Base-by-base conservation (phyloP, 2,888 invertebrate genomes). In the Catocala fraxini region DNA sequence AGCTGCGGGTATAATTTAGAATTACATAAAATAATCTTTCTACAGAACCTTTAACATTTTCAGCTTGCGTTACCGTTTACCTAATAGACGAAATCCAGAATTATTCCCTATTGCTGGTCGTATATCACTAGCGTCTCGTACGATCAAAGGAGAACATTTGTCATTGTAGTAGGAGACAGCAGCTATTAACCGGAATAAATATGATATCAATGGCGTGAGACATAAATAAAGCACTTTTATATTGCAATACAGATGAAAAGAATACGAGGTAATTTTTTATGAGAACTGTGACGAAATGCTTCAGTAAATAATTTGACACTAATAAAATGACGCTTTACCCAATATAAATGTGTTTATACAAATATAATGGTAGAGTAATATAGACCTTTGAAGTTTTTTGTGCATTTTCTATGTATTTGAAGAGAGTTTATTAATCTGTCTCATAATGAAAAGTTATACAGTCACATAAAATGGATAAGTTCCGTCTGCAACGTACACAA, bases 131-230 rank as follows among this genome's bases (percentile, higher is more conserved):
- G 43, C 52, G 55, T 59, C 41, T 56, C 34, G 33, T 9, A 63
- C 46, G 75, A 75, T 75, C 75, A 77, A 75, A 75, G 65, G 41
- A 42, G 46, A 35, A 7, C 61, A 60, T 77, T 59, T 57, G 60
- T 74, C 70, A 63, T 59, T 69, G 64, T 53, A 42, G 56, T 33
- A 54, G 52, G 51, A 52, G 61, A 72, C 63, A 56, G 72, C 63
- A 56, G 72, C 53, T 56, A 69, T 71, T 75, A 67, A 61, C 61
- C 52, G 51, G 69, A 64, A 65, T 65, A 65, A 67, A 76, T 56
- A 69, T 45, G 35, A 63, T 72, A 63, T 71, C 56, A 65, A 61
- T 64, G 65, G 48, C 13, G 60, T 65, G 34, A 11, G 15, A 61
- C 59, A 47, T 51, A 46, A 52, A 67, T 72, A 76, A 72, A 67